Conservation (phyloP, 2,113 vertebrate genomes). For the Cebus imitator region DNA sequence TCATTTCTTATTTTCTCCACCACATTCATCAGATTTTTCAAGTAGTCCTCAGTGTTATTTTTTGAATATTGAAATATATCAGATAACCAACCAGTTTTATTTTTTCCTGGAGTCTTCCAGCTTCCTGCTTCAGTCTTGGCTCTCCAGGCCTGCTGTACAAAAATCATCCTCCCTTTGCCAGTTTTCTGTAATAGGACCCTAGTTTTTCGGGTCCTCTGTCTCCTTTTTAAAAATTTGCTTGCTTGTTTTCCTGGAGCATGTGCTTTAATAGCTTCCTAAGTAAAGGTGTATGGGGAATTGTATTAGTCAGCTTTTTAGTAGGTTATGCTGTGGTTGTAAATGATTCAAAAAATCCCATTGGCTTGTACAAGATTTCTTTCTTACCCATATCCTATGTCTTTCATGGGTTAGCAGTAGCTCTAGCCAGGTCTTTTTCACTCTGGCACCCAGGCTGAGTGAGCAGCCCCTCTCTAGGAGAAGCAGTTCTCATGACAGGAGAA, state of each 20-base stretch:
- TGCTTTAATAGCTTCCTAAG: not conserved
- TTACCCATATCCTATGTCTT: not conserved
- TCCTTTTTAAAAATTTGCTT: not conserved
- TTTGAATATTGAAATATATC: not conserved
- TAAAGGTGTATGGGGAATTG: not conserved
- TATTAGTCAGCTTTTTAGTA: not conserved
- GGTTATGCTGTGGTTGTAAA: not conserved
- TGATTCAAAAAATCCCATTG: not conserved
- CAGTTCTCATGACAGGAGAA: not conserved
- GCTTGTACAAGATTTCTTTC: not conserved
- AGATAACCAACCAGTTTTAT: not conserved
- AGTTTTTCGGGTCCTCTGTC: not conserved
- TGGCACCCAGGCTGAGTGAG: not conserved
- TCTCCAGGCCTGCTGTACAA: not conserved
- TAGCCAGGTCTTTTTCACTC: not conserved
- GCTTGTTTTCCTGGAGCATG: not conserved
- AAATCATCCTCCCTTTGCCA: not conserved
- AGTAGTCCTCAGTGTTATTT: not conserved
- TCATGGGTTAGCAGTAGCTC: not conserved
- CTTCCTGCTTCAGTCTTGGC: not conserved
- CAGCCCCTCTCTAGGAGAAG: not conserved
- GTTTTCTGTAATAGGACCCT: not conserved
- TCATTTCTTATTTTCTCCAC: not conserved
- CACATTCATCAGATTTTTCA: not conserved
- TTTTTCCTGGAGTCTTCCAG: not conserved